Conservation (phyloP, 1,140 invertebrate species). For the Zophobas morio region DNA sequence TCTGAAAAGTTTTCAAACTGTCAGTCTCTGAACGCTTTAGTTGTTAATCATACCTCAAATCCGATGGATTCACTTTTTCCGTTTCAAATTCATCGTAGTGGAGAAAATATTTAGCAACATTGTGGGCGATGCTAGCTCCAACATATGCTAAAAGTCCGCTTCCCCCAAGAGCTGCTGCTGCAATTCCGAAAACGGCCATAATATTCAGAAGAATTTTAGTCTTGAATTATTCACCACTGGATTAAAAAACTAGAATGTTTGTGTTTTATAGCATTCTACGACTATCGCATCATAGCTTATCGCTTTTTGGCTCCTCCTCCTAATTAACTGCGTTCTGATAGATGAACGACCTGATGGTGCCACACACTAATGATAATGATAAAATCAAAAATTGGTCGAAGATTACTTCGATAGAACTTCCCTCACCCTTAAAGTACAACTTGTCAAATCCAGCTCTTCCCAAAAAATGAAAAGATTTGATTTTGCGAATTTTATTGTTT, state of each 20-base stretch:
- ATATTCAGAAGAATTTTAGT: background rate
- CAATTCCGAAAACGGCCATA: slow-evolving; percentile 1
- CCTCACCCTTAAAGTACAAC: too few species aligned
- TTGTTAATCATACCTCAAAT: background rate
- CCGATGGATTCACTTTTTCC: background rate
- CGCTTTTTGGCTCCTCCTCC: background rate
- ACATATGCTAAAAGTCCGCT: background rate
- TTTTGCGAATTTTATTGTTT: too few species aligned
- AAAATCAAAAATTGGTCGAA: too few species aligned
- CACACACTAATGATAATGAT: too few species aligned
- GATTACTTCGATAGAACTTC: too few species aligned
- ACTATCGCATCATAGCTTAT: background rate
- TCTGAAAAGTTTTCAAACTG: background rate
- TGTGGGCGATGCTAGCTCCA: background rate
- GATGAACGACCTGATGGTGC: too few species aligned
- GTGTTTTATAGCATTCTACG: background rate
- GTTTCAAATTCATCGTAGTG: background rate
- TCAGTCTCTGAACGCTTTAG: background rate
- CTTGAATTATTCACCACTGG: background rate
- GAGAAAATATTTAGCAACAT: slow-evolving; percentile 6
- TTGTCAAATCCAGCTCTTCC: too few species aligned
- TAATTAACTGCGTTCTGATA: too few species aligned
- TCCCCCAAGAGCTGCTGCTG: background rate
- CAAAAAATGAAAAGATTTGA: too few species aligned
- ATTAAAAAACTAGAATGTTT: background rate